Base-by-base conservation (phyloP, 2,113 vertebrate genomes). In the Entelurus aequoreus region DNA sequence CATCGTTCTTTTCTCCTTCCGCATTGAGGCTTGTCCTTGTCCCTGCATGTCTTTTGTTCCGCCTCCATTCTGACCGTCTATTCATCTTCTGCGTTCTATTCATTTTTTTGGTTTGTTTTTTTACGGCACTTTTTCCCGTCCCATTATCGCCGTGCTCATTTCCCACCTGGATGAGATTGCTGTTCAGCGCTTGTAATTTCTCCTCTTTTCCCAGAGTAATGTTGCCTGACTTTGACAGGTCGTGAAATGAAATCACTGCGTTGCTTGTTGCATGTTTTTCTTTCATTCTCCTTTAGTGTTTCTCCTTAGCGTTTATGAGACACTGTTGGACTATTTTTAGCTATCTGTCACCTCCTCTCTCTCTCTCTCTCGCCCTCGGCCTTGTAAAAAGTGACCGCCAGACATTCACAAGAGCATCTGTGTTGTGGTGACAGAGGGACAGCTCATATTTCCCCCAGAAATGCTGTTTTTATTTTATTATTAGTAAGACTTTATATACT, bases 181-280 rank as follows among this genome's bases (percentile, higher is more conserved):
- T 80, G 77, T 79, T 83, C 58, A 56, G 47, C 65, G 61, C 76
- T 61, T 74, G 74, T 86, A 84, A 84, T 79, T 73, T 77, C 6
- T 16, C 55, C 16, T 44, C 81, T 77, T 65, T 19, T 78, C 74
- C 79, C 75, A 64, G 76, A 85, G 85, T 86, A 81, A 86, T 86
- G 86, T 84, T 84, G 82, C 67, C 12, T 58, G 44, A 53, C 72
- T 68, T 64, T 83, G 84, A 87, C 85, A 86, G 85, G 78, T 65
- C 69, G 73, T 76, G 77, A 88, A 87, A 88, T 86, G 76, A 85
- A 88, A 86, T 83, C 81, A 75, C 75, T 68, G 74, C 71, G 78
- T 62, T 64, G 66, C 52, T 5, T 69, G 63, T 52, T 42, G 60
- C 60, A 59, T 77, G 61, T 80, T 72, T 74, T 48, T 56, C 73